Base-by-base conservation (phyloP, 2,113 vertebrate species). In the Sturnus vulgaris region DNA sequence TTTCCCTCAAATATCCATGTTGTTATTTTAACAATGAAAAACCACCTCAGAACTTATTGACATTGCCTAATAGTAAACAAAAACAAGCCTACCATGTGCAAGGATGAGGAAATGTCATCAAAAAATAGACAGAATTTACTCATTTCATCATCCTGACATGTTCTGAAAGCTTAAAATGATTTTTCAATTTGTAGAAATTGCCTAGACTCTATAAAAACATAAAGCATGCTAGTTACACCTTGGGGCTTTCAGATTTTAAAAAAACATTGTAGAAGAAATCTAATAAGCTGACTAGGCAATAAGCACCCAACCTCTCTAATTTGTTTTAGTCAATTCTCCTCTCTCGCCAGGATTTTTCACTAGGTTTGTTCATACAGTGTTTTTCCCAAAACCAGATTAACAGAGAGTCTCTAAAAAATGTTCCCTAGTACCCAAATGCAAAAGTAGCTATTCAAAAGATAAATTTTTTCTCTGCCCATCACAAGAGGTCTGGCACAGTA, bases 141-240 rank as follows among this genome's bases (percentile, higher is more conserved):
- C 88, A 91, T 96, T 95, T 97, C 82, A 93, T 93, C 93, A 87
- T 79, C 59, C 86, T 70, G 88, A 64, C 76, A 56, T 13, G 20
- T 77, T 94, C 90, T 84, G 90, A 93, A 92, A 95, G 92, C 92
- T 66, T 94, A 76, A 93, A 96, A 90, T 95, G 92, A 92, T 95
- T 94, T 90, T 94, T 95, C 82, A 72, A 96, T 94, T 91, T 92
- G 83, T 82, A 53, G 89, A 89, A 97, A 95, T 87, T 92, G 88
- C 94, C 81, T 40, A 80, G 77, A 82, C 73, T 93, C 90, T 76
- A 86, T 89, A 87, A 93, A 94, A 96, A 92, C 73, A 94, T 47
- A 81, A 93, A 97, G 77, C 75, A 70, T 44, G 55, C 83, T 87
- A 93, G 77, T 93, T 94, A 88, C 66, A 97, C 92, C 89, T 94